A percentile compares a stretch with the other conserved stretches of the same genome.
phyloP scores from a whole-genome alignment of 2,113 vertebrate species.

The Alligator mississippiensis region DNA sequence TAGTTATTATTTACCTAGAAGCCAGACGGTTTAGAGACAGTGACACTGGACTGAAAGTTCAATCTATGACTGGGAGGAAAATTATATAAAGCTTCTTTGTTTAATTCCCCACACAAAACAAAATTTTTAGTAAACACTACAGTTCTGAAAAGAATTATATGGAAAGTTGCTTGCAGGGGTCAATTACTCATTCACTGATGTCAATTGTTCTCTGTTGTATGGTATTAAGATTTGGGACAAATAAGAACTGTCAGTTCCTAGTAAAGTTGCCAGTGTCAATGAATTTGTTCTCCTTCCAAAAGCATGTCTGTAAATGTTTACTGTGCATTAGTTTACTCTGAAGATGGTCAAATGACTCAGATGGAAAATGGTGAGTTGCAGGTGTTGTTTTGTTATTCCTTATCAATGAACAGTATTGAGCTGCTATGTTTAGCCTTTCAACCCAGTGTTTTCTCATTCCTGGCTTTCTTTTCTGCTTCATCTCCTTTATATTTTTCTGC shows the following conservation, averaged over 20 bases:
- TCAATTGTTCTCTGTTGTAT: neutral
- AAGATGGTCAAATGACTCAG: neutral
- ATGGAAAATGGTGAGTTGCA: neutral
- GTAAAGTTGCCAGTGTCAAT: neutral
- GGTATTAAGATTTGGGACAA: neutral
- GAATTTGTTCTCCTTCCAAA: neutral
- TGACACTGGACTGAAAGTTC: neutral
- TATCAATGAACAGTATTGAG: neutral
- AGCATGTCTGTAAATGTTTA: neutral
- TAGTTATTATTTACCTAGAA: neutral
- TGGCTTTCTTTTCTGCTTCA: neutral
- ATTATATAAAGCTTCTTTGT: accelerated
- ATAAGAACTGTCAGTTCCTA: neutral
- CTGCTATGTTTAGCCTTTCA: neutral
- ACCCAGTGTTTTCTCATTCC: neutral
- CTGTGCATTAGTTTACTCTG: neutral
- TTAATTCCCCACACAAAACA: neutral
- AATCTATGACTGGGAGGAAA: neutral
- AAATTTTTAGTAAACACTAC: neutral
- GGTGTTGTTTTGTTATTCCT: neutral
- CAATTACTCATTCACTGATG: neutral
- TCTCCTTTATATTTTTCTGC: neutral
- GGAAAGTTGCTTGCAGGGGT: neutral
- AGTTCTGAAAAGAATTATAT: neutral
- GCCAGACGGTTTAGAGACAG: neutral